These are phyloP conservation scores for Hirudo medicinalis DNA, from an alignment of 1,140 invertebrate genomes.

Conservation along the genomic window DNA sequence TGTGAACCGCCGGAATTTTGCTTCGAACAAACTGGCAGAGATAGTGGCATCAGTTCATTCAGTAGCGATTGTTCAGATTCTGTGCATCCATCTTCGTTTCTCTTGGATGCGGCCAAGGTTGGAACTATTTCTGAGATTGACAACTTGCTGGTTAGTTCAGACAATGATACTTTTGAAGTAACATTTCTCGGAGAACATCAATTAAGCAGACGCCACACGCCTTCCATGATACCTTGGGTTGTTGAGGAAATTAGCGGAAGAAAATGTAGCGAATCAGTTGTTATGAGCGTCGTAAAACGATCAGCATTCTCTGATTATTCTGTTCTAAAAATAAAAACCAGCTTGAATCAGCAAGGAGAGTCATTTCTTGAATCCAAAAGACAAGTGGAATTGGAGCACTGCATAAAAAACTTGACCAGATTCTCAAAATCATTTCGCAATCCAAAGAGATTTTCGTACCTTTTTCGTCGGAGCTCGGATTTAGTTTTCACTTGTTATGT, in stretches of 20 bases:
- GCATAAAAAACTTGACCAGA: slow-evolving; percentile 9
- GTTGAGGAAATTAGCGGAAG: slow-evolving; percentile 2
- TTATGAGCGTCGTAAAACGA: too few species aligned
- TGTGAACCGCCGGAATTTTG: too few species aligned
- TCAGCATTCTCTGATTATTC: too few species aligned
- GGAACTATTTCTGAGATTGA: background rate
- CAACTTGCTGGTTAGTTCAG: background rate
- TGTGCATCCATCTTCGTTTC: background rate
- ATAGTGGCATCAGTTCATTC: slow-evolving; percentile 12
- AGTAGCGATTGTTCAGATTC: slow-evolving; percentile 10
- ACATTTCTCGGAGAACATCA: slow-evolving; percentile 2
- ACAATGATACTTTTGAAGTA: background rate
- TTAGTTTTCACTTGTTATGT: slow-evolving; percentile 1
- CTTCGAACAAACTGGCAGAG: slow-evolving; percentile 8
- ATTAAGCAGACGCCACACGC: background rate
- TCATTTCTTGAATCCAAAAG: too few species aligned
- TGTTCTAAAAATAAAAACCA: too few species aligned
- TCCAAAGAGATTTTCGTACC: background rate
- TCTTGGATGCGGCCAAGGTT: background rate
- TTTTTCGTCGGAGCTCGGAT: background rate
- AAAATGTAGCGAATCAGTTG: too few species aligned
- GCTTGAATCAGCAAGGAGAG: too few species aligned
- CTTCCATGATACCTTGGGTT: slow-evolving; percentile 12
- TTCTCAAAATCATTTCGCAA: background rate
- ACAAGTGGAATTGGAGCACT: background rate